Evolutionary conservation across 2,888 invertebrate species (phyloP).

Genomic region (Sarcophaga carnaria): DNA sequence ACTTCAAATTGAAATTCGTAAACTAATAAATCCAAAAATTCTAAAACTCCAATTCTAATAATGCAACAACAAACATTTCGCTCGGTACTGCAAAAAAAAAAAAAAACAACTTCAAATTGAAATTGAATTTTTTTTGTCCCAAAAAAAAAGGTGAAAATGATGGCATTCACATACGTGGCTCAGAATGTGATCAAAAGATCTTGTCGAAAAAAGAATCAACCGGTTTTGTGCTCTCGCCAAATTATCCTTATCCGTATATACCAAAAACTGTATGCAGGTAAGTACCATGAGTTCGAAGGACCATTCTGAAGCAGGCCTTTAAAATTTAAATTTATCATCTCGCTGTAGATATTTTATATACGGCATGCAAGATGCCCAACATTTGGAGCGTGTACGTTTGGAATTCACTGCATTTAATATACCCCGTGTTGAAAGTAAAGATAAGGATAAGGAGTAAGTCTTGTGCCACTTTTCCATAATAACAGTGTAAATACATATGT

Average conservation of each 20-base stretch:
- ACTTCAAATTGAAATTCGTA: neutral
- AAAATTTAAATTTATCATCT: too few species aligned
- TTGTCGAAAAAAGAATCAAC: conserved; percentile 95
- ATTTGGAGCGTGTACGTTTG: conserved; percentile 95
- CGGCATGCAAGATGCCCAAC: conserved; percentile 98
- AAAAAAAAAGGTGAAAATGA: conserved; percentile 88
- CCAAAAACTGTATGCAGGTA: conserved; percentile 96
- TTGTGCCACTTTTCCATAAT: neutral
- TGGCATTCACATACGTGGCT: conserved; percentile 97
- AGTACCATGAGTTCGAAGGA: conserved; percentile 65
- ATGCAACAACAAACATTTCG: conserved; percentile 71
- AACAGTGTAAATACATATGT: too few species aligned
- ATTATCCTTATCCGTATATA: conserved; percentile 97
- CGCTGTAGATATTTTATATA: conserved; percentile 93
- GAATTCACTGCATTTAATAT: conserved; percentile 95
- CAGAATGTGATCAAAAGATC: conserved; percentile 99
- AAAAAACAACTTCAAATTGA: conserved; percentile 38
- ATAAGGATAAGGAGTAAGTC: conserved; percentile 90
- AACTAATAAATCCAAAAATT: conserved; percentile 58
- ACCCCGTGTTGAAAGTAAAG: conserved; percentile 87
- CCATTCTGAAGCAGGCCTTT: too few species aligned
- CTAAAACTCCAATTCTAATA: neutral
- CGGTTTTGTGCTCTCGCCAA: conserved; percentile 97
- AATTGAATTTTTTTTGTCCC: conserved; percentile 59
- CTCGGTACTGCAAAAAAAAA: conserved; percentile 57